Percentiles rank a stretch among this genome's conserved stretches.
Conservation (phyloP, 2,113 vertebrate species). For the Oceanites oceanicus region DNA sequence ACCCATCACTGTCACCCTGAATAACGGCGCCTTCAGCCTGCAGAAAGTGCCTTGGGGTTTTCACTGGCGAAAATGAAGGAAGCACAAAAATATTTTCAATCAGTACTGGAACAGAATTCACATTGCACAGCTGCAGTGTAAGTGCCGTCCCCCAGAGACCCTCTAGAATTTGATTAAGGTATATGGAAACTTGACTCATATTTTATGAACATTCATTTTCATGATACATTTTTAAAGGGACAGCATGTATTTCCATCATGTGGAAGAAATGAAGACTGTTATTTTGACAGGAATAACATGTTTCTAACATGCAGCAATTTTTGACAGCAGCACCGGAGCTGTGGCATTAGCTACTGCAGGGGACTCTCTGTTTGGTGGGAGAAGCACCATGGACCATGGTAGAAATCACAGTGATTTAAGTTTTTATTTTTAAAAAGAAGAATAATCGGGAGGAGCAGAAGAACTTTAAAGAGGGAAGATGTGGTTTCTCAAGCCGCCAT, state of each 20-base stretch:
- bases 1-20: slow-evolving; percentile 40
- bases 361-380: neutral
- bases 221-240: slow-evolving; percentile 56
- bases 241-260: slow-evolving; percentile 18
- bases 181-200: slow-evolving; percentile 33
- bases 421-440: neutral
- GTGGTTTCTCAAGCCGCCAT: neutral
- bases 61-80: slow-evolving; percentile 21
- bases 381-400: neutral
- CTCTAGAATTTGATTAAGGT: slow-evolving; percentile 51
- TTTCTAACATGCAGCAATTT: neutral
- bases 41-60: slow-evolving; percentile 45
- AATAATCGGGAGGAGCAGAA: neutral
- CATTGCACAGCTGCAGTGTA: slow-evolving; percentile 38
- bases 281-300: slow-evolving; percentile 9
- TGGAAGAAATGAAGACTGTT: slow-evolving; percentile 6
- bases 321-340: neutral
- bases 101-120: slow-evolving; percentile 49
- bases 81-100: slow-evolving; percentile 58
- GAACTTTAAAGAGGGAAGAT: neutral
- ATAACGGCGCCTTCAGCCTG: slow-evolving; percentile 13
- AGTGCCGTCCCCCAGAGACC: slow-evolving; percentile 15
- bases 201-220: slow-evolving; percentile 56
- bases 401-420: neutral
- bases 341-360: neutral